These are phyloP conservation scores for Centropus unirufus DNA, from an alignment of 2,113 vertebrate species.

Conservation along the genomic window DNA sequence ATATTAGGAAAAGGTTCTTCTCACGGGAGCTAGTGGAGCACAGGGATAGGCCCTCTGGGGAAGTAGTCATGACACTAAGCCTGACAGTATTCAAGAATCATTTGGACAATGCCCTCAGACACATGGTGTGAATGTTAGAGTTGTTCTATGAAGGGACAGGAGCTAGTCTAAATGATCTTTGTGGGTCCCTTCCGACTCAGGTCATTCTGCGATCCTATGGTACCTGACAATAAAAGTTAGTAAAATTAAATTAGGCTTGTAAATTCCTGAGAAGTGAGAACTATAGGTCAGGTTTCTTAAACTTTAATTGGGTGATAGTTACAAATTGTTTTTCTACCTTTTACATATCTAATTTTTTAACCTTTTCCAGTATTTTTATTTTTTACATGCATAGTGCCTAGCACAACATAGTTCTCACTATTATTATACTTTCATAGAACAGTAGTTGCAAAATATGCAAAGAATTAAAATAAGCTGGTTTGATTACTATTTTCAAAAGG, in stretches of 20 bases:
- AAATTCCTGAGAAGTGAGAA: not conserved
- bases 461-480: not conserved
- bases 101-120: too few relatives aligned
- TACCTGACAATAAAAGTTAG: not conserved
- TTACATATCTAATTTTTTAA: not conserved
- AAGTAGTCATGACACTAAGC: too few relatives aligned
- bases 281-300: not conserved
- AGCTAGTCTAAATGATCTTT: too few relatives aligned
- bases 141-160: too few relatives aligned
- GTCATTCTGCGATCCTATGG: too few relatives aligned
- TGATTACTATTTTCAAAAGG: not conserved
- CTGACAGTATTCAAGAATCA: too few relatives aligned
- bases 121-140: too few relatives aligned
- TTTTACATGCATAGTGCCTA: not conserved
- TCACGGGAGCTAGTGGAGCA: too few relatives aligned
- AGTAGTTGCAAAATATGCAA: not conserved
- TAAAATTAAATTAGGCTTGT: not conserved
- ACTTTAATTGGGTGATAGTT: not conserved
- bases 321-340: not conserved
- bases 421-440: not conserved
- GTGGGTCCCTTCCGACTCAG: too few relatives aligned
- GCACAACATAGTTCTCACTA: not conserved
- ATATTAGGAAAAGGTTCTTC: too few relatives aligned
- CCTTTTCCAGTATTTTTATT: not conserved
- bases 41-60: too few relatives aligned